Evolutionary conservation across 2,113 vertebrate genomes (phyloP), one percentile per base, ranked within the genome.

Genomic region (Sitta europaea): DNA sequence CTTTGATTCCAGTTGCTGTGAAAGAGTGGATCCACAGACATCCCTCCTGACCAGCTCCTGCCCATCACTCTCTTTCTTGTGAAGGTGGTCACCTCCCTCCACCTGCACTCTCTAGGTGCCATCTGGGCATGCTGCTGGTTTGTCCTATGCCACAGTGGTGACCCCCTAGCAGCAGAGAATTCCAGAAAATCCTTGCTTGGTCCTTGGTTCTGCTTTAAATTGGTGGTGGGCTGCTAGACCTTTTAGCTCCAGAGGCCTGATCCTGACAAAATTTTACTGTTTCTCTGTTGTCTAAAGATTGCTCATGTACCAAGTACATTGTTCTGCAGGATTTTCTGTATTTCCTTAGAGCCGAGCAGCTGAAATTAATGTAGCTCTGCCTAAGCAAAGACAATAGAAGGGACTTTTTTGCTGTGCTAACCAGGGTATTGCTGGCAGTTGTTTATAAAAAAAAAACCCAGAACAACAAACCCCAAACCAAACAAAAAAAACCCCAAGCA

Each of bases 291-390:
- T 29, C 38, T 84, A 28, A 38, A 91, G 24, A 18, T 65, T 48
- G 15, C 16, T 80, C 8, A 6, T 7, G 12, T 51, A 58, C 11
- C 18, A 58, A 63, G 21, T 5, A 35, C 10, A 5, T n/a, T 0
- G 0, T 53, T 74, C 57, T 86, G 51, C 68, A 38, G 27, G 31
- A 20, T 85, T 74, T 83, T 55, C 65, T 89, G 21, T 61, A 31
- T 65, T 86, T 89, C 36, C 67, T 92, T 55, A 53, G 48, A 47
- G 24, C 10, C 3, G 7, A 63, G 35, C 33, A 84, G 27, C 43
- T 74, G 63, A 81, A 94, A 77, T 62, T 19, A 70, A 42, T 33
- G 12, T 33, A 33, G 47, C 13, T 40, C 42, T 91, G 54, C 50
- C 62, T 70, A 51, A 89, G 63, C 38, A 81, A 78, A 67, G 47